Base-by-base conservation (phyloP, 2,113 vertebrate species). In the Prietella phreatophila region DNA sequence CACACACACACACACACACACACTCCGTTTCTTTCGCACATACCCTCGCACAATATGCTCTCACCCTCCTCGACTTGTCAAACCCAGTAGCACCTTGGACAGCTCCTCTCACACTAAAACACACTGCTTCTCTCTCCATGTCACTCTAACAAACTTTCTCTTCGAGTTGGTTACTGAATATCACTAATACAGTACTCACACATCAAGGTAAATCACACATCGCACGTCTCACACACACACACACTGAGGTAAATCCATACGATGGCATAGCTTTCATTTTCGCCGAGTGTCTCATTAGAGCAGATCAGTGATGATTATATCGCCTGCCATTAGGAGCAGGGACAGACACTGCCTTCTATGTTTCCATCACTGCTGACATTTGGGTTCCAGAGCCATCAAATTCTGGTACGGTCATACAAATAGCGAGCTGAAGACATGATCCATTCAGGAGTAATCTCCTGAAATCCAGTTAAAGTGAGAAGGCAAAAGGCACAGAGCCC, bases 281-380 rank as follows among this genome's bases (percentile, higher is more conserved):
- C 4, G 58, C 56, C 27, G 22, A 27, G 30, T 25, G 76, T 71
- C 83, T 63, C 69, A 61, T 87, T 89, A 87, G 69, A 79, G 83
- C 82, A 50, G 76, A 82, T 87, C 87, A 67, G 83, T 85, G 85
- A 89, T 87, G 90, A 71, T 85, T 89, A 86, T 83, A 81, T 86
- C 42, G 75, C 42, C 85, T 85, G 56, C 15, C 55, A 39, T 61
- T 87, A 91, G 92, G 89, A 93, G 92, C 88, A 91, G 87, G 89
- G 91, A 89, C 93, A 92, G 93, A 88, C 92, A 93, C 91, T 85
- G 89, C 89, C 91, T 50, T 85, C 88, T 88, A 87, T 90, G 78
- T 92, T 93, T 94, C 92, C 94, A 94, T 94, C 94, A 94, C 91
- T 87, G 89, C 91, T 94, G 93, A 95, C 94, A 93, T 93, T 92